phyloP scores from a whole-genome alignment of 2,888 invertebrate genomes.

The Drosophila sordidula region DNA sequence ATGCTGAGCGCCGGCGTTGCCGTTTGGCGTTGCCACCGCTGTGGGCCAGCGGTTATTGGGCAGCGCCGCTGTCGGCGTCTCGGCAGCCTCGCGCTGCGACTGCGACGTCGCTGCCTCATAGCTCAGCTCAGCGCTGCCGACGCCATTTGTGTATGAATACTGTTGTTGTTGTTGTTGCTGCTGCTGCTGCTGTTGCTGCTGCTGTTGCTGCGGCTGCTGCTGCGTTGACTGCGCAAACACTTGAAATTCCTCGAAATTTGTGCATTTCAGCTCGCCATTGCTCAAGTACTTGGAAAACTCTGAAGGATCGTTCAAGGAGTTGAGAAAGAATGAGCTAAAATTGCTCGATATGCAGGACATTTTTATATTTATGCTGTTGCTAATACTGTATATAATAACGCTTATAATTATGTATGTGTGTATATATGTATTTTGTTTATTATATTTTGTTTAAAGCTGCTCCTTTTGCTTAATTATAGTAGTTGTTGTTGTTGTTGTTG shows the following conservation, averaged over 20 bases:
- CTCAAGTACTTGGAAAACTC: slow-evolving; percentile 85
- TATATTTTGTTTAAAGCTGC: slow-evolving; percentile 68
- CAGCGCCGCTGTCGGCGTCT: slow-evolving; percentile 36
- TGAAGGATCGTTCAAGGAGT: slow-evolving; percentile 85
- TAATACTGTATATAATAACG: slow-evolving; percentile 69
- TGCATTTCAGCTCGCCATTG: slow-evolving; percentile 84
- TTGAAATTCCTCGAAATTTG: slow-evolving; percentile 84
- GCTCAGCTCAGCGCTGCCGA: slow-evolving; percentile 47
- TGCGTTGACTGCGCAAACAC: slow-evolving; percentile 72
- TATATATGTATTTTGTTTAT: slow-evolving; percentile 20
- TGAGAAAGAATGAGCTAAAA: slow-evolving; percentile 85
- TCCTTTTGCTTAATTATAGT: slow-evolving; percentile 46
- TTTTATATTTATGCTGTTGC: slow-evolving; percentile 55
- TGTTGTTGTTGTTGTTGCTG: slow-evolving; percentile 61
- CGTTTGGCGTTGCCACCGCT: slow-evolving; percentile 72
- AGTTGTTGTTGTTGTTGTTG: slow-evolving; percentile 35
- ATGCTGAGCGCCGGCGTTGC: slow-evolving; percentile 72
- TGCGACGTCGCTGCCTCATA: slow-evolving; percentile 50
- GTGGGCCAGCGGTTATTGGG: slow-evolving; percentile 77
- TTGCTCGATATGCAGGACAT: slow-evolving; percentile 85
- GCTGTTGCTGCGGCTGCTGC: slow-evolving; percentile 45
- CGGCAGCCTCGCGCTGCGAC: slow-evolving; percentile 38
- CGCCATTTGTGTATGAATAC: slow-evolving; percentile 74
- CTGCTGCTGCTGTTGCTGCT: slow-evolving; percentile 40
- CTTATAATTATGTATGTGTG: slow-evolving; percentile 34